Conservation (phyloP, 2,888 invertebrate genomes). For the Agrenia bidenticulata region DNA sequence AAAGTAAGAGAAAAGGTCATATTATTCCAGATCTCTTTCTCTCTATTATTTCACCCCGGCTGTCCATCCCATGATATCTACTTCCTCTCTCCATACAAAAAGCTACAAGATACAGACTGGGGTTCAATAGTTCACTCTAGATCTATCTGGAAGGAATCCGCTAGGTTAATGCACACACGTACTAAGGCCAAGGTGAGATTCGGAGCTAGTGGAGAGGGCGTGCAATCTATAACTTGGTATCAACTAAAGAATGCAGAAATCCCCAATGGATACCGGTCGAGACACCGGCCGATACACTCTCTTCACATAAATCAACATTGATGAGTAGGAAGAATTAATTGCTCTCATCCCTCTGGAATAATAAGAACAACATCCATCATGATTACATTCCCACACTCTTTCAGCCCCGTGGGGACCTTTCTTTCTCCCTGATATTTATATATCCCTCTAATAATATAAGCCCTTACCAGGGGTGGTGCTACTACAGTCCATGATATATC, state of each 20-base stretch:
- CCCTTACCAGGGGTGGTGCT: not conserved
- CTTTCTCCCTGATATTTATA: constrained; percentile 8
- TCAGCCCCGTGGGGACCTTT: constrained; percentile 3
- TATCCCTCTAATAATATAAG: not conserved
- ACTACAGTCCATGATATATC: no score
- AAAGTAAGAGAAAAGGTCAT: constrained; percentile 35
- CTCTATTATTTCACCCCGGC: constrained; percentile 12
- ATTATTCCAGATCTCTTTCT: constrained; percentile 26
- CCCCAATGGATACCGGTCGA: constrained; percentile 33
- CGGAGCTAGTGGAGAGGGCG: no score
- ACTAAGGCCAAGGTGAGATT: no score
- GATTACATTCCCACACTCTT: constrained; percentile 44
- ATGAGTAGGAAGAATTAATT: constrained; percentile 53
- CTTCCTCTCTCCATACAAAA: not conserved
- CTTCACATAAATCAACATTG: constrained; percentile 53
- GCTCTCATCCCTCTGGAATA: constrained; percentile 49
- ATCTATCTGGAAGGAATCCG: no score
- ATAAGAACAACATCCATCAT: constrained; percentile 53
- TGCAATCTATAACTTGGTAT: no score
- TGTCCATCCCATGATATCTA: not conserved
- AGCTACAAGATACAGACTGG: no score
- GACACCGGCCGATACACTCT: constrained; percentile 35
- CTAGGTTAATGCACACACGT: no score
- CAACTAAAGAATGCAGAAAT: constrained; percentile 26
- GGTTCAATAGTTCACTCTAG: no score